Percentiles rank a stretch among this genome's conserved stretches.
phyloP scores from a whole-genome alignment of 2,113 vertebrate genomes.

The human region DNA sequence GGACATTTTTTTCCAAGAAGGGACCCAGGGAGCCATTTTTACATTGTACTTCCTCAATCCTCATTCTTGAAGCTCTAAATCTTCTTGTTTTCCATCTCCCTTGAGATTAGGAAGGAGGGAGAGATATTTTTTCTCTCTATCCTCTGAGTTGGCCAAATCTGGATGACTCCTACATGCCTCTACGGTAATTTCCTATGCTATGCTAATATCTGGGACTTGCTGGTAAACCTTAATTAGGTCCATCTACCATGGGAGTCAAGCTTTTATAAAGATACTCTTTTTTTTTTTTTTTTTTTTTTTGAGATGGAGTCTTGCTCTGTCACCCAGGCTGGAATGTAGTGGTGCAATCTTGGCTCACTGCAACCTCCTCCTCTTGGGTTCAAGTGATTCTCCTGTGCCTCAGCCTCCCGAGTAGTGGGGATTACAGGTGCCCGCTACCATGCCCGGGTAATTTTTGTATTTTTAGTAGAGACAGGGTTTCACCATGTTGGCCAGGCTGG shows the following conservation, averaged over 20 bases:
- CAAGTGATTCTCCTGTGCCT: no score
- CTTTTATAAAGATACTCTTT: background rate
- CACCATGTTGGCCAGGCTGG: no score
- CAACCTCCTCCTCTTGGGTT: no score
- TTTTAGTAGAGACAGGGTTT: no score
- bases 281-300: no score
- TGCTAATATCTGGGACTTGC: background rate
- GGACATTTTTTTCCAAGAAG: background rate
- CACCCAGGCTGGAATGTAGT: no score
- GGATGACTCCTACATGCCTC: background rate
- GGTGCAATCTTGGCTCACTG: no score
- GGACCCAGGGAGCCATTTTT: background rate
- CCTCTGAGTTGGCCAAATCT: background rate
- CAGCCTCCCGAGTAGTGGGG: no score
- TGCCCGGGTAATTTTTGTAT: no score
- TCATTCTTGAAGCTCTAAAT: background rate
- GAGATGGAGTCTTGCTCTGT: no score
- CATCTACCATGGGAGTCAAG: background rate
- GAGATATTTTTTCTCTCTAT: background rate
- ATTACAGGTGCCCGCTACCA: no score
- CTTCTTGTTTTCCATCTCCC: background rate
- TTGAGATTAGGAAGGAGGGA: background rate
- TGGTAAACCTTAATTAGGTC: background rate
- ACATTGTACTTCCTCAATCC: background rate
- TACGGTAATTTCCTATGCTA: background rate